Conservation (phyloP, 2,113 vertebrate species). For the Archocentrus centrarchus region DNA sequence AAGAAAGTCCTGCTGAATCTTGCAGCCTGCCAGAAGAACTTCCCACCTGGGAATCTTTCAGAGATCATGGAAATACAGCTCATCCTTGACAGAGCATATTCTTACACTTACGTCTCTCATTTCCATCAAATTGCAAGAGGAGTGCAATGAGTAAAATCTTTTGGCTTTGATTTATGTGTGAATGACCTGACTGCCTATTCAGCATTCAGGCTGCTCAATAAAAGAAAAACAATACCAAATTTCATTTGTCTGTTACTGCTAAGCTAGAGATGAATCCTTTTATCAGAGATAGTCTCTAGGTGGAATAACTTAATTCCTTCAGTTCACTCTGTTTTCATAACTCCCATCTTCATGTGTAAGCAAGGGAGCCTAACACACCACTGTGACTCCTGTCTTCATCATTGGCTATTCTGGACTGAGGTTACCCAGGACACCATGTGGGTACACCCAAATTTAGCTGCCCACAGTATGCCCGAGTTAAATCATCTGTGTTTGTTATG, state of each 20-base stretch:
- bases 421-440: conserved; percentile 74
- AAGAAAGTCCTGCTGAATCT: conserved; percentile 43
- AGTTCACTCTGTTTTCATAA: conserved; percentile 47
- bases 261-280: conserved; percentile 41
- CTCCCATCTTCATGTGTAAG: conserved; percentile 63
- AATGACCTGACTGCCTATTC: conserved; percentile 55
- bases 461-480: conserved; percentile 74
- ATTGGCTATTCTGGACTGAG: conserved; percentile 72
- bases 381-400: conserved; percentile 70
- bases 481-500: conserved; percentile 75
- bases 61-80: conserved; percentile 54
- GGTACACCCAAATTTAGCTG: conserved; percentile 74
- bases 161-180: conserved; percentile 3
- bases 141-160: conserved; percentile 36
- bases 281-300: conserved; percentile 39
- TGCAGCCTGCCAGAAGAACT: conserved; percentile 23
- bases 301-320: conserved; percentile 42
- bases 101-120: conserved; percentile 25
- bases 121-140: conserved; percentile 35
- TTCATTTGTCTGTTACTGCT: conserved; percentile 35
- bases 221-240: conserved; percentile 35
- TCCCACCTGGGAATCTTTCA: conserved; percentile 66
- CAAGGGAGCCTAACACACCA: conserved; percentile 53
- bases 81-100: conserved; percentile 45
- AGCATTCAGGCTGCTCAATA: conserved; percentile 5